A percentile compares a stretch with the other conserved stretches of the same genome.
Conservation (phyloP, 2,888 invertebrate species). For the Temnothorax unifasciatus region DNA sequence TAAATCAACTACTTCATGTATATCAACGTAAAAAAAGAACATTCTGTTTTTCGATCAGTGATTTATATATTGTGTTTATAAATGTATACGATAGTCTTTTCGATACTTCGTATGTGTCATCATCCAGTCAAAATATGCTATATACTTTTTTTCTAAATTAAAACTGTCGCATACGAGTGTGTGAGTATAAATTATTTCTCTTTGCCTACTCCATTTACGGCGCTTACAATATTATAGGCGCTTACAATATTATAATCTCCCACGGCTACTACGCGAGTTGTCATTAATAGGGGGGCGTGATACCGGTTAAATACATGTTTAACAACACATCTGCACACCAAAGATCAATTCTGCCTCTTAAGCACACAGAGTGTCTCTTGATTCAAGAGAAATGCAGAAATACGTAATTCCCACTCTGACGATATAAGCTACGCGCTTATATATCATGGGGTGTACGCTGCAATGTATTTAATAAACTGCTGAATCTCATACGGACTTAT, state of each 20-base stretch:
- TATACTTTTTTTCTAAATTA: neutral
- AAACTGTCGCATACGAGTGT: constrained; percentile 42
- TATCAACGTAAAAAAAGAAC: neutral
- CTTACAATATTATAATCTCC: constrained; percentile 5
- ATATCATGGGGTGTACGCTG: neutral
- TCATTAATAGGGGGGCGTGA: neutral
- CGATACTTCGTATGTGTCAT: neutral
- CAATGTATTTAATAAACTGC: constrained; percentile 5
- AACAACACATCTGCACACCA: neutral
- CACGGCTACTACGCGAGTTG: neutral
- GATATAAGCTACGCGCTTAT: constrained; percentile 7
- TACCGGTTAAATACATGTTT: neutral
- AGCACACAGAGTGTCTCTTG: constrained; percentile 2
- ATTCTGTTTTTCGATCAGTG: neutral
- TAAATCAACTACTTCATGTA: neutral
- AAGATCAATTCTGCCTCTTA: neutral
- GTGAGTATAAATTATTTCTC: constrained; percentile 67
- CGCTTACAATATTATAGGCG: neutral
- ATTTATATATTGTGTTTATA: neutral
- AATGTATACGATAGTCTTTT: neutral
- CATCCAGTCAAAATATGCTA: neutral
- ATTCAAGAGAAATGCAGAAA: constrained; percentile 26
- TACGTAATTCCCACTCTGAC: neutral
- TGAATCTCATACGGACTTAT: neutral
- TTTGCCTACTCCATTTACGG: neutral